Evolutionary conservation across 2,888 invertebrate species (phyloP).

Genomic region (Drosophila mulleri): DNA sequence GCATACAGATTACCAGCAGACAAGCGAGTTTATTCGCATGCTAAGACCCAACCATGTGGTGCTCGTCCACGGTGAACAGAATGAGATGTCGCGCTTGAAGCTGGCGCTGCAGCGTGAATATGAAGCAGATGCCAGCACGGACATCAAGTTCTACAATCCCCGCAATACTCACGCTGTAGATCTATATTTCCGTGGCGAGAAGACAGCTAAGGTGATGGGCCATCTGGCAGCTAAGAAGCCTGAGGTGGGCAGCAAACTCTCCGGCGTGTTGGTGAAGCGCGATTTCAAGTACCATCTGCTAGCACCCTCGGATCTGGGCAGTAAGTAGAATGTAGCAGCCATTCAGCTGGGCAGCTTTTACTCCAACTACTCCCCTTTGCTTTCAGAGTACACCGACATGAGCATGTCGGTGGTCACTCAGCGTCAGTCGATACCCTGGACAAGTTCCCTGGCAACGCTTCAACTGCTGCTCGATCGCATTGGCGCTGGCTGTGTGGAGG

Average conservation of each 20-base stretch:
- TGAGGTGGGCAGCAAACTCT: constrained; percentile 90
- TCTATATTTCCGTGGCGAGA: constrained; percentile 98
- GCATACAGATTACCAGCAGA: constrained; percentile 90
- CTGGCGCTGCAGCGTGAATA: constrained; percentile 95
- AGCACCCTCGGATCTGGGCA: constrained; percentile 95
- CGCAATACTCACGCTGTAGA: constrained; percentile 97
- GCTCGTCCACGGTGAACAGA: constrained; percentile 98
- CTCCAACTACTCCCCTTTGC: neutral
- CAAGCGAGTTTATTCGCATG: constrained; percentile 97
- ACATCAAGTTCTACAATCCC: constrained; percentile 97
- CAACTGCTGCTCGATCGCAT: constrained; percentile 92
- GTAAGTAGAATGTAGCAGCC: constrained; percentile 79
- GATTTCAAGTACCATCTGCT: constrained; percentile 99
- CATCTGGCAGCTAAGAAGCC: constrained; percentile 94
- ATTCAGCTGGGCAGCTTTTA: no score
- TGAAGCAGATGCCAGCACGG: constrained; percentile 88
- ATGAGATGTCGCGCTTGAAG: constrained; percentile 98
- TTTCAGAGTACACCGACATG: constrained; percentile 94
- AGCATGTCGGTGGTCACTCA: constrained; percentile 97
- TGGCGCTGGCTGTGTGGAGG: constrained; percentile 88
- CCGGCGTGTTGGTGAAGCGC: constrained; percentile 97
- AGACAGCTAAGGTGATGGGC: constrained; percentile 99
- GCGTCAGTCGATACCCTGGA: constrained; percentile 95
- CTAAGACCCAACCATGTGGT: constrained; percentile 98
- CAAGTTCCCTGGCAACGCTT: constrained; percentile 87